Evolutionary conservation across 2,113 vertebrate species (phyloP).

Genomic region (Hucho hucho): DNA sequence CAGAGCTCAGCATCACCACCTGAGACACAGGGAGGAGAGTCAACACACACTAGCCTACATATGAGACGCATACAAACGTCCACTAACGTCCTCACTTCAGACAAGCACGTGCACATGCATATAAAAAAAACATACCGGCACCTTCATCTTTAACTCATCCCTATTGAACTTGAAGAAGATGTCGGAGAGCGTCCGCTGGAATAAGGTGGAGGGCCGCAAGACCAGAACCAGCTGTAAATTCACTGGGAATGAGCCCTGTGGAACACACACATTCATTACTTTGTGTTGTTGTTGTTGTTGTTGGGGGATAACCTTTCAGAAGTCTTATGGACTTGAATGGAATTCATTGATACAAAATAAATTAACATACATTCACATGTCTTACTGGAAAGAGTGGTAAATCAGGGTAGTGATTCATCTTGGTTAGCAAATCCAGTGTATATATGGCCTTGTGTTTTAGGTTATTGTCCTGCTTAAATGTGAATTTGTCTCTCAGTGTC

Average conservation of each 20-base stretch:
- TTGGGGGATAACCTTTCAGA: neutral
- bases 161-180: slow-evolving; percentile 88
- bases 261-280: slow-evolving; percentile 15
- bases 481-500: too few relatives aligned
- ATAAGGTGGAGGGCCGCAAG: slow-evolving; percentile 85
- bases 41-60: neutral
- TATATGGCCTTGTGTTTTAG: too few relatives aligned
- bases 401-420: neutral
- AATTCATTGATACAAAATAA: neutral
- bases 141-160: slow-evolving; percentile 99
- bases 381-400: neutral
- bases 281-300: too few relatives aligned
- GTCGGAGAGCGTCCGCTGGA: slow-evolving; percentile 89
- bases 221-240: slow-evolving; percentile 92
- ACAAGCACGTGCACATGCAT: neutral
- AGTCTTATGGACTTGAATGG: neutral
- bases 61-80: too few relatives aligned
- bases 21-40: slow-evolving; percentile 43
- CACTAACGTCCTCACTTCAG: neutral
- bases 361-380: neutral
- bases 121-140: slow-evolving; percentile 69
- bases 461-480: too few relatives aligned
- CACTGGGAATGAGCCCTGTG: slow-evolving; percentile 89
- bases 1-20: slow-evolving; percentile 98
- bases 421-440: too few relatives aligned